A percentile compares a stretch with the other conserved stretches of the same genome.
phyloP scores from a whole-genome alignment of 2,888 invertebrate genomes.

The Sympetrum striolatum region DNA sequence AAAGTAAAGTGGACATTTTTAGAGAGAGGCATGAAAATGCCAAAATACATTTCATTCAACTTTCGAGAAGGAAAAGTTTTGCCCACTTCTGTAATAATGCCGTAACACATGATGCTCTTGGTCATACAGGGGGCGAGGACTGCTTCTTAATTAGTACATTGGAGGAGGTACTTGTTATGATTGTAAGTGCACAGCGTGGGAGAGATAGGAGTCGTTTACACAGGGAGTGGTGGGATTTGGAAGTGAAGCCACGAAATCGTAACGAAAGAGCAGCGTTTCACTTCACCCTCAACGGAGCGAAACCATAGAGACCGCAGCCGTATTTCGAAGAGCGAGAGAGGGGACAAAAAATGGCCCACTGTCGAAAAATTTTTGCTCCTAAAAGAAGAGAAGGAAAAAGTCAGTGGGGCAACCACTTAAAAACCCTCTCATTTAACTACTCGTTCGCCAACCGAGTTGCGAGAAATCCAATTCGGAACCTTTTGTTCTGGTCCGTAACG shows the following conservation, averaged over 20 bases:
- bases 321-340: background rate
- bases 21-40: too few relatives aligned
- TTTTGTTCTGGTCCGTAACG: background rate
- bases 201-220: background rate
- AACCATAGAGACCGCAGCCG: background rate
- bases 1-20: too few relatives aligned
- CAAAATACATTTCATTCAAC: too few relatives aligned
- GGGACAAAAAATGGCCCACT: background rate
- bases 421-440: constrained; percentile 1
- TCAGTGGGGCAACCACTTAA: constrained; percentile 23
- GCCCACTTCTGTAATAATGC: too few relatives aligned
- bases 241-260: background rate
- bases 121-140: too few relatives aligned
- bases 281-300: background rate
- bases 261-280: constrained; percentile 6
- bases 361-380: constrained; percentile 28
- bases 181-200: background rate
- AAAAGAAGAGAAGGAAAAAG: constrained; percentile 6
- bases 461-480: background rate
- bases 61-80: too few relatives aligned
- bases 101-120: too few relatives aligned
- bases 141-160: too few relatives aligned
- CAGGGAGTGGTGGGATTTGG: too few relatives aligned
- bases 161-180: too few relatives aligned
- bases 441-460: constrained; percentile 13